These are phyloP conservation scores for Psephotus haematonotus DNA, from an alignment of 2,113 vertebrate genomes.

Conservation along the genomic window DNA sequence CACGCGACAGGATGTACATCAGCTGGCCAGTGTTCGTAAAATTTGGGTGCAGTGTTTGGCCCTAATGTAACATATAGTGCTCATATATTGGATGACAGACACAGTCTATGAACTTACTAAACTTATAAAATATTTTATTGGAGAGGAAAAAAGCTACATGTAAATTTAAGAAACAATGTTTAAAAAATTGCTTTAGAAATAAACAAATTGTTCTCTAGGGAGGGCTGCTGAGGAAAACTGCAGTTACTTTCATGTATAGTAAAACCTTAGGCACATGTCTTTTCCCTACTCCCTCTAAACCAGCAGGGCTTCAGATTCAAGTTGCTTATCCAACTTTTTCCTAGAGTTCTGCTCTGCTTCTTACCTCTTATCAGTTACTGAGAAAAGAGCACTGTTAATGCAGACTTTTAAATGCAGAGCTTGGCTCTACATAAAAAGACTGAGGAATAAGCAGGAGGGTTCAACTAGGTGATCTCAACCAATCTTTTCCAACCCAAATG, in stretches of 20 bases:
- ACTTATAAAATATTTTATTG: background rate
- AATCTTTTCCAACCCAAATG: background rate
- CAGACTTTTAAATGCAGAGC: background rate
- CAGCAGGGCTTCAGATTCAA: background rate
- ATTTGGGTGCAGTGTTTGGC: background rate
- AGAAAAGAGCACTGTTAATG: background rate
- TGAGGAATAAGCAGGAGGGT: background rate
- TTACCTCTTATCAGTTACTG: background rate
- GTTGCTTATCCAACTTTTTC: background rate
- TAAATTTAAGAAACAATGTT: background rate
- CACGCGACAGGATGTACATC: background rate
- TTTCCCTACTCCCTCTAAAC: background rate
- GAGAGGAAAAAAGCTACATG: background rate
- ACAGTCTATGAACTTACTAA: background rate
- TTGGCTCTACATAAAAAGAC: background rate
- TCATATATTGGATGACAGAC: background rate
- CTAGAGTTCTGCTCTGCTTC: background rate
- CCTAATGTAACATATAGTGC: background rate
- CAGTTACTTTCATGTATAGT: background rate
- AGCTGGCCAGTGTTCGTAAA: background rate
- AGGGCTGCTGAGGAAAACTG: background rate
- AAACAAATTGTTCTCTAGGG: background rate
- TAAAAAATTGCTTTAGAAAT: background rate
- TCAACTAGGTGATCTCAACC: background rate
- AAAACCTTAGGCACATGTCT: background rate